Base-by-base conservation (phyloP, 2,113 vertebrate species). In the Etheostoma cragini region DNA sequence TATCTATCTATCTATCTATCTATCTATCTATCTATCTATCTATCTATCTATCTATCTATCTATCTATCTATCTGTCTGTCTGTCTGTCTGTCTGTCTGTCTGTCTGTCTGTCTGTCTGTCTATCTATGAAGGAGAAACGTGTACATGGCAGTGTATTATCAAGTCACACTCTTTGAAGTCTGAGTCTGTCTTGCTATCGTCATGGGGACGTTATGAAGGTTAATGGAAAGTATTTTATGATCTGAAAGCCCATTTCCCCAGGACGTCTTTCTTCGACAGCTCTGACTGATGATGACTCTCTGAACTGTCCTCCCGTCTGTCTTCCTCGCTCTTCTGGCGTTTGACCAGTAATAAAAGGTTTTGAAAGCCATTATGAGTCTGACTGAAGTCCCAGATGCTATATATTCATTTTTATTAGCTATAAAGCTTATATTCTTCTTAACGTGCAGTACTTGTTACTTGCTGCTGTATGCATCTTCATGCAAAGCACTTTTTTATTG, bases 211-310 rank as follows among this genome's bases (percentile, higher is more conserved):
- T 62, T 24, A 22, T 75, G 65, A 78, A 72, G 46, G 69, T 82
- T 66, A 56, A 3, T 49, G 14, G 15, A 45, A 60, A 38, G 11
- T 24, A 42, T 24, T 22, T 65, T 30, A 62, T 58, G 57, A 87
- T 71, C 5, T 22, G 19, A 50, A 77, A 46, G 42, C 72, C 61
- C 54, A 57, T 85, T 78, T 83, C 49, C 60, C 26, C 42, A 16
- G 13, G 38, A 10, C 4, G 8, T 76, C 30, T 53, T 33, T 30
- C n/a, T 38, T 56, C 16, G 46, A 70, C 67, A 73, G 71, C 74
- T 46, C 45, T 64, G 67, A 81, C 57, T 50, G 74, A 84, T 76
- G 76, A 56, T 21, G 62, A 60, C 56, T 4, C 53, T 6, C 54
- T 11, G 2, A 16, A 19, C n/a, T 35, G 10, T 58, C 42, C 61